Conservation (phyloP, 1,140 invertebrate genomes). For the Cyphomyrmex costatus region DNA sequence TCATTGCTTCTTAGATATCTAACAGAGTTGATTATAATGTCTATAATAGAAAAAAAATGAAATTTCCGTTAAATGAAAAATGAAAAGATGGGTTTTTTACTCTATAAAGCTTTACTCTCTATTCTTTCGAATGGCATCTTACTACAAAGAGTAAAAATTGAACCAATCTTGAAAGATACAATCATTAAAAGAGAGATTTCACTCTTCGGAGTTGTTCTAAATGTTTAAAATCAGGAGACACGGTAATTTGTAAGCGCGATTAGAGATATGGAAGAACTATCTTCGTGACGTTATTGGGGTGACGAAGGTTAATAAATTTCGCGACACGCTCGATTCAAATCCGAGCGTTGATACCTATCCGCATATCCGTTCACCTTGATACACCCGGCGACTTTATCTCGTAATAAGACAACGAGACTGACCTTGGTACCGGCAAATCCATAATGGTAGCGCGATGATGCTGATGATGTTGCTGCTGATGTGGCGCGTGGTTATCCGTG, state of each 20-base stretch:
- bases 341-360: not conserved
- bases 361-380: constrained; percentile 50
- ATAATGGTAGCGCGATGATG: constrained; percentile 65
- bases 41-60: not conserved
- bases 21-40: too few relatives aligned
- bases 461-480: constrained; percentile 59
- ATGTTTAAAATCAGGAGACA: not conserved
- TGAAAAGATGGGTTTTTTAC: not conserved
- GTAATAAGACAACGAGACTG: constrained; percentile 72
- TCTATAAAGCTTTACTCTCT: too few relatives aligned
- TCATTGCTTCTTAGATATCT: too few relatives aligned
- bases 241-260: not conserved
- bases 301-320: not conserved
- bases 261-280: not conserved
- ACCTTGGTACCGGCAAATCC: constrained; percentile 73
- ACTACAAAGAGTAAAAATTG: too few relatives aligned
- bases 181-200: too few relatives aligned
- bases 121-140: too few relatives aligned
- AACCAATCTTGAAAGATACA: too few relatives aligned
- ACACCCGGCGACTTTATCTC: constrained; percentile 48
- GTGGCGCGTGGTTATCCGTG: constrained; percentile 36
- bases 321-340: not conserved
- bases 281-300: not conserved
- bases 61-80: not conserved
- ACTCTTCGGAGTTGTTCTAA: too few relatives aligned